Evolutionary conservation across 92 coral and sea anemone genomes (phyloP), one percentile per base, ranked within the genome.

Genomic region (Umimayanthus chanpuru): DNA sequence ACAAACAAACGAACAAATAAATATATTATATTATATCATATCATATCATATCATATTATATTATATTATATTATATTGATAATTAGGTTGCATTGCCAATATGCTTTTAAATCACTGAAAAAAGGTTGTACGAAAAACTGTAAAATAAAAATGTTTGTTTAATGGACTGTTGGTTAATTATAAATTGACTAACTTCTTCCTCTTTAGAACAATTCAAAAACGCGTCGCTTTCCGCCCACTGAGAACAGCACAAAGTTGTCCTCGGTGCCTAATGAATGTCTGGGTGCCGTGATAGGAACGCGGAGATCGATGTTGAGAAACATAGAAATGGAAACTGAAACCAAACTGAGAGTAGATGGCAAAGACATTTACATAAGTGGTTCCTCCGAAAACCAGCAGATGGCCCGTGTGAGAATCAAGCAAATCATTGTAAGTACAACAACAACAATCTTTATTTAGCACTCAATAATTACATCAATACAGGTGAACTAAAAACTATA

Each of bases 381-480:
- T 12, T 2, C 11, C 12, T 10, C 43, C n/a, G 77, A 82, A 23
- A 82, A 82, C 39, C 86, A 66, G 58, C 30, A 12, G 12, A 82
- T 1, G 30, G 86, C 86, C 9, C 86, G 86, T n/a, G 72, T 82
- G 7, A 43, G 30, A 47, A 68, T 82, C 40, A 82, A 67, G 56
- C 26, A 26, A 25, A 82, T 68, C 5, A 41, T 82, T n/a, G 86
- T 82, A 26, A 82, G 86, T n/a, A n/a, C n/a, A n/a, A n/a, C n/a
- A n/a, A n/a, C n/a, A n/a, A n/a, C n/a, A n/a, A n/a, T n/a, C n/a
- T n/a, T n/a, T n/a, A n/a, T n/a, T n/a, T n/a, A n/a, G n/a, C n/a
- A n/a, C n/a, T n/a, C n/a, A n/a, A n/a, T n/a, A n/a, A n/a, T n/a
- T n/a, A n/a, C n/a, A n/a, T n/a, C n/a, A n/a, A n/a, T n/a, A n/a